Percentiles rank a stretch among this genome's conserved stretches.
phyloP scores from a whole-genome alignment of 2,888 invertebrate genomes.

The Actias luna region DNA sequence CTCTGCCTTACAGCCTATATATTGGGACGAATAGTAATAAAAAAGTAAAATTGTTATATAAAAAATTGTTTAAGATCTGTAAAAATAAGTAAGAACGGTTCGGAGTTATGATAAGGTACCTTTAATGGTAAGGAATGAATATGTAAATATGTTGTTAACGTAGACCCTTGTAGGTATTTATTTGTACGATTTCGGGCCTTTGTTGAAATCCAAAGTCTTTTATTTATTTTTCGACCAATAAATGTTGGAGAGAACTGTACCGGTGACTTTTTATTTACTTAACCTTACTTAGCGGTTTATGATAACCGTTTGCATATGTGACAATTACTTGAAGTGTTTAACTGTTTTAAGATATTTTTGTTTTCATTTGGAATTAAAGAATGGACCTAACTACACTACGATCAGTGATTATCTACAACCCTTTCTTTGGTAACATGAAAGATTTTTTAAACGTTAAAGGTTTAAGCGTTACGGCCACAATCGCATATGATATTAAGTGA shows the following conservation, averaged over 20 bases:
- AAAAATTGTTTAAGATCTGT: slow-evolving; percentile 47
- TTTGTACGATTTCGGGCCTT: slow-evolving; percentile 80
- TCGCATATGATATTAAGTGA: no score
- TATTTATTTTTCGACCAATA: slow-evolving; percentile 83
- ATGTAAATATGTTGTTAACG: slow-evolving; percentile 78
- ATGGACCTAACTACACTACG: no score
- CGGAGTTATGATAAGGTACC: slow-evolving; percentile 44
- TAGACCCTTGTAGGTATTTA: slow-evolving; percentile 79
- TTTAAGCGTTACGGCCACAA: no score
- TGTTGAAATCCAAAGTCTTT: slow-evolving; percentile 81
- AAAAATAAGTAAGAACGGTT: slow-evolving; percentile 48
- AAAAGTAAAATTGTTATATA: slow-evolving; percentile 49
- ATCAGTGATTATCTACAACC: no score
- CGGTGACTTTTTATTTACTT: slow-evolving; percentile 41
- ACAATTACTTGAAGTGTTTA: neutral
- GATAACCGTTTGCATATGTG: neutral
- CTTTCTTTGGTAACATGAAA: no score
- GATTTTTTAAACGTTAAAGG: no score
- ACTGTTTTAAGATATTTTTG: no score
- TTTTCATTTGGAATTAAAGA: no score
- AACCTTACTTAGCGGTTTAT: neutral
- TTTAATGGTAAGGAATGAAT: slow-evolving; percentile 39
- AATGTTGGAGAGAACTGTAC: slow-evolving; percentile 79
- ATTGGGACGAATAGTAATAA: slow-evolving; percentile 52
- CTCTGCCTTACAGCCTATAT: slow-evolving; percentile 47